These are phyloP conservation scores for Chrysolina oricalcia DNA, from an alignment of 2,888 invertebrate species.

Conservation along the genomic window DNA sequence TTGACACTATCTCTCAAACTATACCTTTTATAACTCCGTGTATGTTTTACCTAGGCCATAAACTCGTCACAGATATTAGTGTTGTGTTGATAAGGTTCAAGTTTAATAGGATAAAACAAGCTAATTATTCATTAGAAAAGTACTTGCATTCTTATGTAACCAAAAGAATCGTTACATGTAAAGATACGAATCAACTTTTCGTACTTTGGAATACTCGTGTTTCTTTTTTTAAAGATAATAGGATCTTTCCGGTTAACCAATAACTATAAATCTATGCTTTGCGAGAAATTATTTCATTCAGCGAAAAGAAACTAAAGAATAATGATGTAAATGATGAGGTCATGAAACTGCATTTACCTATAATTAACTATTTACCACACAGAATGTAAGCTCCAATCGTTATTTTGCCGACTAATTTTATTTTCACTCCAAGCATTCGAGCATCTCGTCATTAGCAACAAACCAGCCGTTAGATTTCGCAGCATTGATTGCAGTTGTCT, in stretches of 20 bases:
- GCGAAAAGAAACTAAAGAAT: not conserved
- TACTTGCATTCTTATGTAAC: not conserved
- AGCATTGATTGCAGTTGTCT: not conserved
- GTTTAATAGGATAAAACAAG: no score
- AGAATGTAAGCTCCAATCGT: not conserved
- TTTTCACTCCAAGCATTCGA: conserved; percentile 5
- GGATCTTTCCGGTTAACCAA: not conserved
- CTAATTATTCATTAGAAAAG: not conserved
- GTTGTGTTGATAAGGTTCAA: no score
- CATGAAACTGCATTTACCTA: conserved; percentile 19
- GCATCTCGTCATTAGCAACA: not conserved
- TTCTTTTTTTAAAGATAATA: not conserved
- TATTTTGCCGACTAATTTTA: conserved; percentile 15
- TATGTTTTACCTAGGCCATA: no score
- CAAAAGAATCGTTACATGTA: not conserved
- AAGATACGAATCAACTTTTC: not conserved
- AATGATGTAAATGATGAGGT: conserved; percentile 20
- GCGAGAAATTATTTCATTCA: conserved; percentile 4
- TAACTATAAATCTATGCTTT: not conserved
- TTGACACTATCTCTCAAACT: no score
- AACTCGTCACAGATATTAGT: no score
- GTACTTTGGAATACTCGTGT: not conserved
- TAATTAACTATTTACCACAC: conserved; percentile 6
- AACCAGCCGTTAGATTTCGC: conserved; percentile 6
- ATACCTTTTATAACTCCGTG: no score